Percentiles rank a stretch among this genome's conserved stretches.
Conservation (phyloP, 53 echinoderm and acorn worm species). For the Hippasteria phrygiana region DNA sequence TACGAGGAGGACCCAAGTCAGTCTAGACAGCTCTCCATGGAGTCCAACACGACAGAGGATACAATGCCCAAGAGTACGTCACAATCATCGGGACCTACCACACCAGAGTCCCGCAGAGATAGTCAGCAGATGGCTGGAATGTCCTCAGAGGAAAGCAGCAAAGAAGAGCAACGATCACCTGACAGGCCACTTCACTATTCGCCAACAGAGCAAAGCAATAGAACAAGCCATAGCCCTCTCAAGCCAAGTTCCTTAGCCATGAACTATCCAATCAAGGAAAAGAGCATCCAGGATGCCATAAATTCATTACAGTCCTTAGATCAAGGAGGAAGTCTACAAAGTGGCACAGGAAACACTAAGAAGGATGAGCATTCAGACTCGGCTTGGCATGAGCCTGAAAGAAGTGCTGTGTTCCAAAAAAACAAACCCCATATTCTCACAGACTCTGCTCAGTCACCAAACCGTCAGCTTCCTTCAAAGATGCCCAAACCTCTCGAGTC, state of each 20-base stretch:
- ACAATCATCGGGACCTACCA: constrained; percentile 89
- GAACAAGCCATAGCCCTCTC: neutral
- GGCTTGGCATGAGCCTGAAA: neutral
- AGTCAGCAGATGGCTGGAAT: constrained; percentile 61
- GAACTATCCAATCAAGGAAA: constrained; percentile 25
- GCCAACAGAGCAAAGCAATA: constrained; percentile 36
- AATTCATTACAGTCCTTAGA: neutral
- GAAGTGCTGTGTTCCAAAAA: neutral
- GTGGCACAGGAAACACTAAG: neutral
- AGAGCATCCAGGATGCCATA: constrained; percentile 19
- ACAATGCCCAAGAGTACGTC: constrained; percentile 93
- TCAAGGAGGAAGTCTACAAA: neutral
- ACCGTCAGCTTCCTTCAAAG: neutral
- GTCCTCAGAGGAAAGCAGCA: constrained; percentile 69
- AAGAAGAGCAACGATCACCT: constrained; percentile 67
- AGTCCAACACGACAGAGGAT: constrained; percentile 88
- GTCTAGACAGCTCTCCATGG: constrained; percentile 82
- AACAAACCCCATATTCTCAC: neutral
- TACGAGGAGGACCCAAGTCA: constrained; percentile 71
- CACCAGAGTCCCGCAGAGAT: constrained; percentile 79
- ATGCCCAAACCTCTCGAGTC: neutral
- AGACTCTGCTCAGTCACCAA: neutral
- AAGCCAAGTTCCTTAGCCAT: constrained; percentile 3
- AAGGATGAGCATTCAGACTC: constrained; percentile 15
- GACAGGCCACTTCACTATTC: constrained; percentile 53